Evolutionary conservation across 2,113 vertebrate species (phyloP).

Genomic region (Dasyprocta punctata): DNA sequence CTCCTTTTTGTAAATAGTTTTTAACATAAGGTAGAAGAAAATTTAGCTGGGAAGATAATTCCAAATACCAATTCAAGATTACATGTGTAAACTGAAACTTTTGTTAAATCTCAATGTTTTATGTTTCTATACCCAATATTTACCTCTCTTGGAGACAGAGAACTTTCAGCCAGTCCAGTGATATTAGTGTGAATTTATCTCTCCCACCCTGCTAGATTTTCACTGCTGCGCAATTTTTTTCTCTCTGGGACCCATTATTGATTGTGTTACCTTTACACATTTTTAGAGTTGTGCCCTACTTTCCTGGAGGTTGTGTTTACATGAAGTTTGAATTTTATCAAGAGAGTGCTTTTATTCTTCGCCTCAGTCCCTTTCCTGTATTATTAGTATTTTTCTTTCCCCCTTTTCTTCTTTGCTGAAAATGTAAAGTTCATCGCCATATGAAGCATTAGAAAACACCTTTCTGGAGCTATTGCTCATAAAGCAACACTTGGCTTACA

Average conservation of each 20-base stretch:
- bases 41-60: neutral
- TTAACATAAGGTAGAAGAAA: neutral
- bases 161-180: neutral
- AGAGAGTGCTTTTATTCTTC: neutral
- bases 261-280: neutral
- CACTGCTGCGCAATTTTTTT: neutral
- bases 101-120: neutral
- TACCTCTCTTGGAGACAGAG: neutral
- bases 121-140: neutral
- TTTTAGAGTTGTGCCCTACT: neutral
- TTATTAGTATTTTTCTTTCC: constrained; percentile 55
- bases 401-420: neutral
- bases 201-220: neutral
- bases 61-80: neutral
- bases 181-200: neutral
- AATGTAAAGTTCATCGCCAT: neutral
- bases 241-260: constrained; percentile 7
- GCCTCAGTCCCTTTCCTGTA: neutral
- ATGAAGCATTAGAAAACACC: neutral
- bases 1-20: neutral
- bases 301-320: neutral
- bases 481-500: neutral
- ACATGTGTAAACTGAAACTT: neutral
- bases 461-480: neutral
- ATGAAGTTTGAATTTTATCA: constrained; percentile 8